Percentiles rank a stretch among this genome's conserved stretches.
phyloP scores from a whole-genome alignment of 2,113 vertebrate genomes.

The Aramus guarauna region DNA sequence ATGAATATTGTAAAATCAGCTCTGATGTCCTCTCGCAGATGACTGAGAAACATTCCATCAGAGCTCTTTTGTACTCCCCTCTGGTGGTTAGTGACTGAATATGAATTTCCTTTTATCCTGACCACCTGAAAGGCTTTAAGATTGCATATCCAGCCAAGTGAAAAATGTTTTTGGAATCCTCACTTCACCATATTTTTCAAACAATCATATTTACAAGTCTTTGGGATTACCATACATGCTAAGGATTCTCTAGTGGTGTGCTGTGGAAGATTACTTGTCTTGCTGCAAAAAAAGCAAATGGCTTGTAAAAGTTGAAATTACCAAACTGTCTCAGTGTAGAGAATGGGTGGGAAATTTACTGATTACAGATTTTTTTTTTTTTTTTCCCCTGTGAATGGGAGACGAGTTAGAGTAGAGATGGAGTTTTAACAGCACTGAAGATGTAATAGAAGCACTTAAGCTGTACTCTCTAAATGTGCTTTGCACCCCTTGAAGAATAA shows the following conservation, averaged over 20 bases:
- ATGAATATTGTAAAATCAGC: not conserved
- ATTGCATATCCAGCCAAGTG: not conserved
- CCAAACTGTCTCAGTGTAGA: not conserved
- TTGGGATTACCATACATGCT: not conserved
- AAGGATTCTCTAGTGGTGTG: not conserved
- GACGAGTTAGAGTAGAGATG: not conserved
- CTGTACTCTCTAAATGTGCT: not conserved
- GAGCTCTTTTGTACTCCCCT: not conserved
- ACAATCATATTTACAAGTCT: slow-evolving; percentile 3
- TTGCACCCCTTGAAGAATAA: not conserved
- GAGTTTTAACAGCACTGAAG: not conserved
- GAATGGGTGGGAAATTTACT: not conserved
- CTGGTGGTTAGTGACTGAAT: not conserved
- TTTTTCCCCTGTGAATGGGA: not conserved
- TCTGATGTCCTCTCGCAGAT: not conserved
- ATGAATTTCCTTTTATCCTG: not conserved
- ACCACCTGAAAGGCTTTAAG: not conserved
- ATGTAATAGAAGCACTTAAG: not conserved
- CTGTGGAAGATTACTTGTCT: not conserved
- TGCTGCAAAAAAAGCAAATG: slow-evolving; percentile 5
- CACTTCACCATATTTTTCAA: not conserved
- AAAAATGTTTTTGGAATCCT: not conserved
- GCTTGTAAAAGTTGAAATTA: not conserved
- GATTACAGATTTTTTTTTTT: not conserved
- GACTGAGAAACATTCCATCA: not conserved